phyloP scores from a whole-genome alignment of 2,888 invertebrate genomes.

The Temnothorax unifasciatus region DNA sequence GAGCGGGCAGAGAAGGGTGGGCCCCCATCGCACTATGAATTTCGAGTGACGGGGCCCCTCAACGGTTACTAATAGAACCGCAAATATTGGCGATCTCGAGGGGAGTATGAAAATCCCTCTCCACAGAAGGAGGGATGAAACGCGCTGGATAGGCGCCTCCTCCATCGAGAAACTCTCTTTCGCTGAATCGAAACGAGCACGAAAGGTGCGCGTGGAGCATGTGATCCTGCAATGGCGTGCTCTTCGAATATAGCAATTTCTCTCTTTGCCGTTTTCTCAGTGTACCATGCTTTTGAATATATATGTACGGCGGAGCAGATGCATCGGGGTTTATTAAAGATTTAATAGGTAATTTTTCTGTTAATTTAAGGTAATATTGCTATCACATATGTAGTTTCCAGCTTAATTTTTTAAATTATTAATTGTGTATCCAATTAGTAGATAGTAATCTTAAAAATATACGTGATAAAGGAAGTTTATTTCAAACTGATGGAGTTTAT shows the following conservation, averaged over 20 bases:
- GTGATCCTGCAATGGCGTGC: neutral
- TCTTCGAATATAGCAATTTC: neutral
- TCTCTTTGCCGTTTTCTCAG: neutral
- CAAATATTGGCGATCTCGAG: slow-evolving; percentile 74
- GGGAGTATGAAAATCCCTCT: slow-evolving; percentile 43
- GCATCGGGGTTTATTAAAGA: neutral
- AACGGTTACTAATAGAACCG: slow-evolving; percentile 74
- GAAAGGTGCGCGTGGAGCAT: neutral
- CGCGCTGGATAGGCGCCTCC: neutral
- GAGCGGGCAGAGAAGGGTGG: slow-evolving; percentile 4
- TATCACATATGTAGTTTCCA: too few species aligned
- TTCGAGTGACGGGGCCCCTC: slow-evolving; percentile 39
- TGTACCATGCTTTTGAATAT: neutral
- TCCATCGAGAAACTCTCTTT: slow-evolving; percentile 14
- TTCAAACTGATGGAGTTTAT: neutral
- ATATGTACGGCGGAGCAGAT: neutral
- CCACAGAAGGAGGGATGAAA: neutral
- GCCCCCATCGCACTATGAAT: slow-evolving; percentile 39
- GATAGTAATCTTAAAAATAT: neutral
- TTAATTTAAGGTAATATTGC: neutral
- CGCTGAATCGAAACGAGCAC: slow-evolving; percentile 24
- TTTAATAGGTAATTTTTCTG: neutral
- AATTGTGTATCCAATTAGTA: neutral
- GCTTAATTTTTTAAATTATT: neutral
- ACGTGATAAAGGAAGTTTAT: neutral